phyloP scores from a whole-genome alignment of 2,888 invertebrate species.

The Metalampra italica region DNA sequence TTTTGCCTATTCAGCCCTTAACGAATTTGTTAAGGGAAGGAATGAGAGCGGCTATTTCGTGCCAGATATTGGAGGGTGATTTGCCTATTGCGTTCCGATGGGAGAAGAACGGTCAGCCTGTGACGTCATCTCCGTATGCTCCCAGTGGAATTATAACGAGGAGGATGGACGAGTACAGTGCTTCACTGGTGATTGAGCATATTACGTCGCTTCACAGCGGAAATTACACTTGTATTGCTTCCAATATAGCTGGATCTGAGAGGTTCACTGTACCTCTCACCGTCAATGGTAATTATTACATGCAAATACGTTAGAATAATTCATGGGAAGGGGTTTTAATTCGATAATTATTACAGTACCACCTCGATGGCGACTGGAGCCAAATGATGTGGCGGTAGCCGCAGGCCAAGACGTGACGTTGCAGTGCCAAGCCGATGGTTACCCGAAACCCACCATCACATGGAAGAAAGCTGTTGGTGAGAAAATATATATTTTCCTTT shows the following conservation, averaged over 20 bases:
- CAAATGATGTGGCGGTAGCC: constrained; percentile 88
- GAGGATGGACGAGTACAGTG: constrained; percentile 90
- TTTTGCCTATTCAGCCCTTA: constrained; percentile 89
- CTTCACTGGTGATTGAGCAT: constrained; percentile 90
- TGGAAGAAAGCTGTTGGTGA: constrained; percentile 94
- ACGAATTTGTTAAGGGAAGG: constrained; percentile 89
- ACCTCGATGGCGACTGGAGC: constrained; percentile 93
- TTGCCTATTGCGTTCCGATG: constrained; percentile 94
- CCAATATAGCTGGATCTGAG: constrained; percentile 90
- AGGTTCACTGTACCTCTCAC: constrained; percentile 88
- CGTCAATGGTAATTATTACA: constrained; percentile 83
- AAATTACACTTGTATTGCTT: constrained; percentile 95
- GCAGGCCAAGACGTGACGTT: constrained; percentile 90
- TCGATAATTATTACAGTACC: constrained; percentile 80
- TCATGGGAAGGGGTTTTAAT: neutral
- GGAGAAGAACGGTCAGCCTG: constrained; percentile 91
- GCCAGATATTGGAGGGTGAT: constrained; percentile 95
- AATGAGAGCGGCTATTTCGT: constrained; percentile 93
- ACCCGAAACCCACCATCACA: constrained; percentile 91
- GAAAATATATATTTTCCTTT: constrained; percentile 1
- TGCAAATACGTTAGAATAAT: neutral
- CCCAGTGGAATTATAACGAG: constrained; percentile 67
- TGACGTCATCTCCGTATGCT: constrained; percentile 80
- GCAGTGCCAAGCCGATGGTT: constrained; percentile 94
- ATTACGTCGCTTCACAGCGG: constrained; percentile 92